Conservation (phyloP, 2,888 invertebrate genomes). For the Venusia cambrica region DNA sequence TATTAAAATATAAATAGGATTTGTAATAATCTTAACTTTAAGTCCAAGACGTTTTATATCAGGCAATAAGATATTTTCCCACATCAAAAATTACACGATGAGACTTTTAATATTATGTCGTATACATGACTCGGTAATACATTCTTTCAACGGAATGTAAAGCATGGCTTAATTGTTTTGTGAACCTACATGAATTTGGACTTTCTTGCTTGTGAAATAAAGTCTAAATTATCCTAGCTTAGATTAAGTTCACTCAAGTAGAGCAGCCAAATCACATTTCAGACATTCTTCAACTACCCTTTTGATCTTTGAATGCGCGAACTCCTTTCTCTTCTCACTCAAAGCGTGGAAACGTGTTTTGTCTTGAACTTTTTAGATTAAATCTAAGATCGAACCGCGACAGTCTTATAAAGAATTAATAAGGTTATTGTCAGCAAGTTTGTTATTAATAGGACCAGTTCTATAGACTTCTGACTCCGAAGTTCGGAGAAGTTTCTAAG, state of each 20-base stretch:
- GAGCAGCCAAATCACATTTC: conserved; percentile 5
- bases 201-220: not conserved
- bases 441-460: conserved; percentile 18
- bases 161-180: too few relatives aligned
- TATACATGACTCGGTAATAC: too few relatives aligned
- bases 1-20: too few relatives aligned
- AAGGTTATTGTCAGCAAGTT: conserved; percentile 20
- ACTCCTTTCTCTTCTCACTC: conserved; percentile 12
- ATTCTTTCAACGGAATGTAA: too few relatives aligned
- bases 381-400: conserved; percentile 18
- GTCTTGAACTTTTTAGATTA: conserved; percentile 25
- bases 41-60: too few relatives aligned
- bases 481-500: conserved; percentile 8
- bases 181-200: too few relatives aligned
- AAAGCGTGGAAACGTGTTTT: conserved; percentile 14
- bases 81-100: too few relatives aligned
- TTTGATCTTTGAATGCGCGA: conserved; percentile 10
- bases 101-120: too few relatives aligned
- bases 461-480: conserved; percentile 12
- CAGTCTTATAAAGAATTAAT: conserved; percentile 21
- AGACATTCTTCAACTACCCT: conserved; percentile 5
- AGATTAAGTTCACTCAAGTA: not conserved
- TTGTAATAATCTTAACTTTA: too few relatives aligned
- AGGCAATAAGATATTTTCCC: too few relatives aligned
- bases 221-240: conserved; percentile 5